These are phyloP conservation scores for Liparis tanakae DNA, from an alignment of 2,797 vertebrate genomes.

Conservation along the genomic window DNA sequence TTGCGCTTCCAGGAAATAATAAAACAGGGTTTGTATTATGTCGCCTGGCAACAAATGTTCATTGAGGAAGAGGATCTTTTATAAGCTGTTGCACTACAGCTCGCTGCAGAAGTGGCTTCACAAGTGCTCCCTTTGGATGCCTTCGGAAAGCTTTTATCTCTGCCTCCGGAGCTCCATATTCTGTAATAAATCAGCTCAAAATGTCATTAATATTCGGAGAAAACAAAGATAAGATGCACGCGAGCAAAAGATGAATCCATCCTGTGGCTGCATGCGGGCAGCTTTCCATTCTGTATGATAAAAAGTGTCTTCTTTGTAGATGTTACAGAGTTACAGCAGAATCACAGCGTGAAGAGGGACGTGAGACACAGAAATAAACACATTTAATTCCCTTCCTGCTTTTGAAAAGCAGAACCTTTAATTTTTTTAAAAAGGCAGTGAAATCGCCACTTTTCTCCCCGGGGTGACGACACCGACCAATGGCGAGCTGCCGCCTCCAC, in stretches of 20 bases:
- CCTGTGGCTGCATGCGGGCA: not conserved
- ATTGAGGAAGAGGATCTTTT: conserved; percentile 20
- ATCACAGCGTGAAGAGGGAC: not conserved
- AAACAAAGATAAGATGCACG: not conserved
- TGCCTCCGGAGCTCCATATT: conserved; percentile 8
- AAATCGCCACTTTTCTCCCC: not conserved
- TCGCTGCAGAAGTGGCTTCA: conserved; percentile 13
- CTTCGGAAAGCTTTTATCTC: conserved; percentile 41
- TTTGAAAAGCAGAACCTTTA: not conserved
- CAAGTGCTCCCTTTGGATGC: conserved; percentile 30
- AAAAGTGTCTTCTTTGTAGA: not conserved
- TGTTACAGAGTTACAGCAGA: not conserved
- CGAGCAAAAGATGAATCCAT: not conserved
- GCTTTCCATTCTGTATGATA: not conserved
- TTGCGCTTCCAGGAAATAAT: conserved; percentile 16
- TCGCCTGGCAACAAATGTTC: conserved; percentile 42
- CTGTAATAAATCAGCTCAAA: conserved; percentile 10
- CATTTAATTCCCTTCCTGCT: not conserved
- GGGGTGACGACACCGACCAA: not conserved
- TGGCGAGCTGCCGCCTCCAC: not conserved
- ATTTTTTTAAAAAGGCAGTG: not conserved
- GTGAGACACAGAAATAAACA: too few species aligned
- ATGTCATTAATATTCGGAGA: not conserved
- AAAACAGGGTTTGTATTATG: conserved; percentile 15
- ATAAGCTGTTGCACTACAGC: not conserved